These are phyloP conservation scores for Liolophura sinensis DNA, from an alignment of 1,140 invertebrate species.

Conservation along the genomic window DNA sequence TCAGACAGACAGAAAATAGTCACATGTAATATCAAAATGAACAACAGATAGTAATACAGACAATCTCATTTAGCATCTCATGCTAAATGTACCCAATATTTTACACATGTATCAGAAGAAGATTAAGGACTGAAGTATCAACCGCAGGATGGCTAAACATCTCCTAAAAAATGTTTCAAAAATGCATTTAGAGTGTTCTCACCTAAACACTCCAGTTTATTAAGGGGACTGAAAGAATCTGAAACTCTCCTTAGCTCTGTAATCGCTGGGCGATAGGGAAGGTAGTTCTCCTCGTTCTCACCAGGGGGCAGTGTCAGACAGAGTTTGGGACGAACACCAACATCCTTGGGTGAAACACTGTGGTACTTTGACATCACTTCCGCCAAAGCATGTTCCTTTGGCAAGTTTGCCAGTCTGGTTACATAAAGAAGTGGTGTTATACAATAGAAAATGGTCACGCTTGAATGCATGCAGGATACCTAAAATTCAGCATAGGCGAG, in stretches of 20 bases:
- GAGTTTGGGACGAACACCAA: constrained; percentile 38
- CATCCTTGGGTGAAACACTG: constrained; percentile 23
- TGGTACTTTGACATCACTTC: constrained; percentile 41
- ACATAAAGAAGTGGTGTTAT: constrained; percentile 5
- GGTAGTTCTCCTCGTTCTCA: background rate
- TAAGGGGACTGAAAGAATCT: constrained; percentile 37
- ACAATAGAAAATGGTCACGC: no score
- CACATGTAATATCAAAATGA: no score
- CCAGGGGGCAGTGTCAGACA: constrained; percentile 22
- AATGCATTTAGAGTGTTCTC: constrained; percentile 1
- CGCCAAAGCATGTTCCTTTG: constrained; percentile 40
- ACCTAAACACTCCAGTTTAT: constrained; percentile 51
- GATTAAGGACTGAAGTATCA: no score
- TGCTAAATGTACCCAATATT: no score
- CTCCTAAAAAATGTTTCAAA: no score
- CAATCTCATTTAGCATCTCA: no score
- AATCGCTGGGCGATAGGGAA: constrained; percentile 41
- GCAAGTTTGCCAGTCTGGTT: constrained; percentile 43
- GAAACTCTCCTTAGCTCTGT: constrained; percentile 29
- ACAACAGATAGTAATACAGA: background rate
- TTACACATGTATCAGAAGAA: no score
- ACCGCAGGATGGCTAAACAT: no score
- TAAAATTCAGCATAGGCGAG: no score
- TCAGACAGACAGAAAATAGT: background rate
- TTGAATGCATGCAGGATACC: no score